A percentile compares a stretch with the other conserved stretches of the same genome.
These are phyloP conservation scores for Molorchus minor DNA, from an alignment of 2,888 invertebrate species.

Conservation along the genomic window DNA sequence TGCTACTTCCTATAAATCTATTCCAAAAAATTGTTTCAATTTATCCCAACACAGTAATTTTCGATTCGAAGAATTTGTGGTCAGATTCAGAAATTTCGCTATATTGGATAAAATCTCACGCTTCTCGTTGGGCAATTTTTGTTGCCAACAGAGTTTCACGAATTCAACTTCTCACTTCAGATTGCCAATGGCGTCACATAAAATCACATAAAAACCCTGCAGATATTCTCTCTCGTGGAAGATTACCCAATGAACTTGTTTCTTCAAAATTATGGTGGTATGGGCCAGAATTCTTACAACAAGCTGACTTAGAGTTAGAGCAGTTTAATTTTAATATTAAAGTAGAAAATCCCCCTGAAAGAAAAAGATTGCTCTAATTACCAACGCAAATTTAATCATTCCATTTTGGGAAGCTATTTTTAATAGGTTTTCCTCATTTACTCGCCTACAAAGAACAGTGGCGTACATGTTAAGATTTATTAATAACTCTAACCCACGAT, in stretches of 20 bases:
- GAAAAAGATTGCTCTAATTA: background rate
- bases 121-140: conserved; percentile 26
- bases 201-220: conserved; percentile 19
- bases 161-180: conserved; percentile 22
- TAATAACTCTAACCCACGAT: background rate
- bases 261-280: too few relatives aligned
- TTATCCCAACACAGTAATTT: background rate
- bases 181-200: conserved; percentile 22
- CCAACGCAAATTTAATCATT: too few relatives aligned
- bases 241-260: too few relatives aligned
- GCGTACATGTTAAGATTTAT: conserved; percentile 25
- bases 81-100: conserved; percentile 29
- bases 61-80: too few relatives aligned
- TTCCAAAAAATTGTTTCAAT: conserved; percentile 6
- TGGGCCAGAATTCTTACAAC: conserved; percentile 13
- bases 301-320: too few relatives aligned
- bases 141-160: conserved; percentile 27
- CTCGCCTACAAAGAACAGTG: conserved; percentile 14
- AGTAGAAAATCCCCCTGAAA: background rate
- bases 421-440: conserved; percentile 7
- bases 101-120: conserved; percentile 22
- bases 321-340: background rate
- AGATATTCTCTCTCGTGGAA: too few relatives aligned
- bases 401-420: conserved; percentile 13
- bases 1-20: conserved; percentile 20